phyloP scores from a whole-genome alignment of 35 echinoderm and acorn worm genomes.

The Anneissia japonica region DNA sequence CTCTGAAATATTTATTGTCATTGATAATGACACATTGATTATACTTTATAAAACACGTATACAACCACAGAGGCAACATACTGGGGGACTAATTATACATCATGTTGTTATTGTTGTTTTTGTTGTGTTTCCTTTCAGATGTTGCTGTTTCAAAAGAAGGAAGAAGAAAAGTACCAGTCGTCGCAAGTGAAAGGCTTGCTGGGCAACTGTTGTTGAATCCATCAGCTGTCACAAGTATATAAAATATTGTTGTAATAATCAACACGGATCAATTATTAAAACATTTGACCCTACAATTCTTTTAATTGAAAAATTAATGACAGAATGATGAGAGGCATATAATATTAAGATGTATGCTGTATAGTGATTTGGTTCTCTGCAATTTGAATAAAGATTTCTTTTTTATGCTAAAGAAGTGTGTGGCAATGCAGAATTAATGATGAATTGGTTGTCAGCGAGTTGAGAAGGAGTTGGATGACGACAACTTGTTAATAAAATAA shows the following conservation, averaged over 20 bases:
- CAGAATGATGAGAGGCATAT: neutral
- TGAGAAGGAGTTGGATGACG: too few species aligned
- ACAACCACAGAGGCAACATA: neutral
- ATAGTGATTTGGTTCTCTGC: neutral
- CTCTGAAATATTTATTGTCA: neutral
- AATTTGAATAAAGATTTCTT: neutral
- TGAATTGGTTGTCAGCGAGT: too few species aligned
- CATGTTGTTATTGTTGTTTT: neutral
- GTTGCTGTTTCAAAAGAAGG: conserved; percentile 99
- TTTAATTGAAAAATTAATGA: neutral
- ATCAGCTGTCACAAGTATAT: neutral
- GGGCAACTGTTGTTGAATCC: neutral
- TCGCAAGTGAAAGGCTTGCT: conserved; percentile 35
- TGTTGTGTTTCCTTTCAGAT: conserved; percentile 50
- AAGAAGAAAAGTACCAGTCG: conserved; percentile 82
- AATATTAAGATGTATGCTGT: neutral
- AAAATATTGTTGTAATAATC: neutral
- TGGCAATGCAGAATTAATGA: neutral
- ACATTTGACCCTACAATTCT: neutral
- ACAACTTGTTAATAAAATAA: too few species aligned
- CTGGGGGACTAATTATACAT: neutral
- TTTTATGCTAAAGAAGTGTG: neutral
- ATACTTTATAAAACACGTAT: neutral
- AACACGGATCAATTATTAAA: neutral
- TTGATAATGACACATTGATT: neutral